Evolutionary conservation across 2,888 invertebrate species (phyloP), one percentile per base, ranked within the genome.

Genomic region (Axea sp.): DNA sequence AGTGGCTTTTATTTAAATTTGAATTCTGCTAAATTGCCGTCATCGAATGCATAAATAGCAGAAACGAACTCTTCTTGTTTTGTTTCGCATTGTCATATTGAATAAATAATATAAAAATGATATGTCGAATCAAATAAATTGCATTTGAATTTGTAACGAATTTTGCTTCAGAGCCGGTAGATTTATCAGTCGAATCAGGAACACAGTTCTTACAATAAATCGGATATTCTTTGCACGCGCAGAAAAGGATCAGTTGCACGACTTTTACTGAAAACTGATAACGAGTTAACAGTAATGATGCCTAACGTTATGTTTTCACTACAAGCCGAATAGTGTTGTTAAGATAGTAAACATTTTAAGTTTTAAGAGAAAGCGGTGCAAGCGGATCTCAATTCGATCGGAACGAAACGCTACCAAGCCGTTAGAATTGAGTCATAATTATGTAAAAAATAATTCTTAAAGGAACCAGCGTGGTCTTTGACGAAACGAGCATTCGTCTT

Each of bases 391-490:
- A 64, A 65, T 74, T 74, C 69, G 64, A 74, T 74, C 53, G 64
- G 74, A 74, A 69, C 74, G 69, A 49, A 73, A 62, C 55, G 53
- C 55, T 31, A 30, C 9, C 37, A 35, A 47, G 62, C 49, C 57
- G 55, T 68, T 73, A 71, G 65, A 69, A 71, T 75, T 67, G 74
- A 60, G 65, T 71, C 71, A 71, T 75, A 65, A 75, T 75, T 75
- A 75, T 49, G 65, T 75, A 71, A 75, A n/a, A 75, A 75, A 75
- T 57, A 49, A 14, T 11, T 9, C 15, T 33, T 22, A 30, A 45
- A 67, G 37, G 41, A 35, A 45, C 41, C 45, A 19, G 28, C 35
- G 17, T 7, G 12, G 26, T 35, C 45, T 7, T 37, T 28, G 17
- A 11, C 24, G 33, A 8, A 11, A 45, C 53, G 64, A 65, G 43